Evolutionary conservation across 1,140 invertebrate species (phyloP).

Genomic region (Drosophila serrata): DNA sequence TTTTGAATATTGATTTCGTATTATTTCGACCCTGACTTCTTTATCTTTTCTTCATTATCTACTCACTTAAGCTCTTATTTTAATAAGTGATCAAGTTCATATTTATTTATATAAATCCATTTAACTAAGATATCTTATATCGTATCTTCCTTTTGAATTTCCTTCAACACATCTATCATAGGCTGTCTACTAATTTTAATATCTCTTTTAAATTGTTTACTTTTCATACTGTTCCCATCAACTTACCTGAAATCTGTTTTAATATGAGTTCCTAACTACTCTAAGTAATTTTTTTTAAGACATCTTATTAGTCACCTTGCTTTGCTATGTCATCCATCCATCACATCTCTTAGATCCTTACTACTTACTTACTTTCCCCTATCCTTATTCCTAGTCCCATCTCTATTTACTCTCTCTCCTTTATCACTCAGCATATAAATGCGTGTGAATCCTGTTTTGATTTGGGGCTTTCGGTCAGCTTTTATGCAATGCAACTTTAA

Average conservation of each 20-base stretch:
- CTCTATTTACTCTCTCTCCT: too few species aligned
- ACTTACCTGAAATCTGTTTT: neutral
- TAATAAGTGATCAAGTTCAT: too few species aligned
- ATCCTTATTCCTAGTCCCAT: too few species aligned
- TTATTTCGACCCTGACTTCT: too few species aligned
- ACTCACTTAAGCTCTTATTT: too few species aligned
- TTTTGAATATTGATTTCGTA: too few species aligned
- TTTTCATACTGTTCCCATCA: neutral
- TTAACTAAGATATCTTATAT: too few species aligned
- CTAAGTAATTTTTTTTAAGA: neutral
- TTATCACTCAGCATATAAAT: neutral
- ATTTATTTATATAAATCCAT: too few species aligned
- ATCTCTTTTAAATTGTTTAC: too few species aligned
- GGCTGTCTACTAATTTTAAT: neutral
- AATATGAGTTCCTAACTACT: neutral
- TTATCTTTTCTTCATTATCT: too few species aligned
- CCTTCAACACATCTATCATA: neutral
- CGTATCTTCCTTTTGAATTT: too few species aligned
- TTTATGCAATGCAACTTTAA: conserved; percentile 50
- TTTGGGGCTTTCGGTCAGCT: conserved; percentile 49
- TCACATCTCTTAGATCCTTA: neutral
- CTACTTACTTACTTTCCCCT: neutral
- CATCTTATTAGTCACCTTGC: neutral
- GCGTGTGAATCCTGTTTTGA: conserved; percentile 56
- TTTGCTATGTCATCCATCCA: neutral